These are phyloP conservation scores for Pelodiscus sinensis DNA, from an alignment of 2,113 vertebrate species.

Conservation along the genomic window DNA sequence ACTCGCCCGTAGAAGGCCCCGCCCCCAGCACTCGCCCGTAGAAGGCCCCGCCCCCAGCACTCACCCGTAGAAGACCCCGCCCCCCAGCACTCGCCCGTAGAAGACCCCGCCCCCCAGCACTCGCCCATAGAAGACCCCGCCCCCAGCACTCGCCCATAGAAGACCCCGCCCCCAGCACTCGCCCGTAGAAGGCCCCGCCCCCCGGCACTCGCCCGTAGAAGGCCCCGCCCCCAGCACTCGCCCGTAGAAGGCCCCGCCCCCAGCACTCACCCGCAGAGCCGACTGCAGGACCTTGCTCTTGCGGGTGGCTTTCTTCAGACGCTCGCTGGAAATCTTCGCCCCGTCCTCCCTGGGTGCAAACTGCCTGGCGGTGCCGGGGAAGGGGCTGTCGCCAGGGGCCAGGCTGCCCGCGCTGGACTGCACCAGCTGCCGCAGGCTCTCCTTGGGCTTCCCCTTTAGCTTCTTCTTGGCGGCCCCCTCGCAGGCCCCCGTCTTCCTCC, in stretches of 20 bases:
- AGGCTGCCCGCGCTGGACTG: conserved; percentile 65
- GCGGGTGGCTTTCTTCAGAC: conserved; percentile 88
- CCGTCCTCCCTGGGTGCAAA: conserved; percentile 55
- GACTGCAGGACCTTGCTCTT: conserved; percentile 84
- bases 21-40: too few relatives aligned
- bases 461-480: conserved; percentile 72
- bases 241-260: not conserved
- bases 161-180: too few relatives aligned
- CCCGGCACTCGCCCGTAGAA: not conserved
- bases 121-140: too few relatives aligned
- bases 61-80: not conserved
- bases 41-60: too few relatives aligned
- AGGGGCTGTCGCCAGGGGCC: conserved; percentile 74
- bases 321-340: conserved; percentile 81
- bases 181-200: not conserved
- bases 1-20: too few relatives aligned
- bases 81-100: not conserved
- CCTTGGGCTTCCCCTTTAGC: conserved; percentile 76
- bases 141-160: conserved; percentile 66
- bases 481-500: conserved; percentile 64
- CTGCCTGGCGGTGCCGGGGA: conserved; percentile 68
- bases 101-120: not conserved
- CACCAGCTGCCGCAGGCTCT: conserved; percentile 75
- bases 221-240: not conserved
- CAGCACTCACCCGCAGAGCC: conserved; percentile 68